Evolutionary conservation across 2,888 invertebrate species (phyloP).

Genomic region (Diplolepis rosae): DNA sequence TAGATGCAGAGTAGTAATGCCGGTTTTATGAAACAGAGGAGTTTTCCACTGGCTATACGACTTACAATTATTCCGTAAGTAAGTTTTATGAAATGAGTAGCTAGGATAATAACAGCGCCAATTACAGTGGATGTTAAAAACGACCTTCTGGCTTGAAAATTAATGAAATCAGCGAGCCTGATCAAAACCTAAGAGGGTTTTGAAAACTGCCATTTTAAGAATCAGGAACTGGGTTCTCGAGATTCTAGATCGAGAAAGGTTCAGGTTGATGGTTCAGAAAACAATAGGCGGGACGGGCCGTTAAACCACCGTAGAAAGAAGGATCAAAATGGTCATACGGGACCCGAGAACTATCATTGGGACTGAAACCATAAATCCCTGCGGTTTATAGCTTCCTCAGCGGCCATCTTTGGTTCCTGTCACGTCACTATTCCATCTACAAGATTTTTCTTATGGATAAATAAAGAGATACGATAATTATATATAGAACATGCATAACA

Average conservation of each 20-base stretch:
- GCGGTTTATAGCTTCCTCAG: constrained; percentile 9
- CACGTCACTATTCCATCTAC: not conserved
- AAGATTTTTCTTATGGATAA: not conserved
- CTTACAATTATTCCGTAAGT: not conserved
- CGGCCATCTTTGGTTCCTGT: constrained; percentile 8
- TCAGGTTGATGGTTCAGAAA: not conserved
- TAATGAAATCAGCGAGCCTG: not conserved
- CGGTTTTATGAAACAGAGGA: not conserved
- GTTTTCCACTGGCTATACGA: not conserved
- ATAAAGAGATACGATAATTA: not conserved
- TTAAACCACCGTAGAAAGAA: not conserved
- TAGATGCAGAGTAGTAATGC: constrained; percentile 15
- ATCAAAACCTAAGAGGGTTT: not conserved
- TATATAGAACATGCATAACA: not conserved
- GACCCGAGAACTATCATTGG: constrained; percentile 1
- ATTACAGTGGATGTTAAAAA: not conserved
- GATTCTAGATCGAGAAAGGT: not conserved
- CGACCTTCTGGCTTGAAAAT: not conserved
- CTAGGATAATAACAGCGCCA: not conserved
- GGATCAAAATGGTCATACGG: not conserved
- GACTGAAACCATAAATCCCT: constrained; percentile 6
- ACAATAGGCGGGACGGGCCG: not conserved
- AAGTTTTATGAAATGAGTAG: constrained; percentile 1
- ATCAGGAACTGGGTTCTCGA: not conserved
- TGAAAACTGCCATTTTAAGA: not conserved